Conservation (phyloP, 2,113 vertebrate genomes). For the Peromyscus polionotus region DNA sequence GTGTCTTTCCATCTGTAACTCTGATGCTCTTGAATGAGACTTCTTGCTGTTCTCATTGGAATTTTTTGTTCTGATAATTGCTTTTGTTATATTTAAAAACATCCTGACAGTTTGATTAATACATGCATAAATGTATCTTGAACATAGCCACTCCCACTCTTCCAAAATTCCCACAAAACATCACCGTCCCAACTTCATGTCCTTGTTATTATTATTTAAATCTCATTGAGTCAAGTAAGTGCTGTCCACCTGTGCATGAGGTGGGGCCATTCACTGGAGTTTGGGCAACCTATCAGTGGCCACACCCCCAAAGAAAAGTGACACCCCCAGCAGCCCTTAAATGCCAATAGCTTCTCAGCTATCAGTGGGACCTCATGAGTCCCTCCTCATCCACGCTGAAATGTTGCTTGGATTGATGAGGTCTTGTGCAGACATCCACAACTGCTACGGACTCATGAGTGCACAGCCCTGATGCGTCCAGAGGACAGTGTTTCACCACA, state of each 20-base stretch:
- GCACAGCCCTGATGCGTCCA: accelerated
- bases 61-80: not conserved
- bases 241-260: too few relatives aligned
- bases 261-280: not conserved
- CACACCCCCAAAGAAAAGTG: not conserved
- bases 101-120: not conserved
- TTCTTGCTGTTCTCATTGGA: not conserved
- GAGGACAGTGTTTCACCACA: not conserved
- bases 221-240: not conserved
- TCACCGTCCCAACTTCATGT: not conserved
- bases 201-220: not conserved
- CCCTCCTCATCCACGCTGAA: not conserved
- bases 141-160: not conserved
- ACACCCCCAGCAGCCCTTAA: not conserved
- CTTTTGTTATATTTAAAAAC: not conserved
- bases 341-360: not conserved
- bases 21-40: not conserved
- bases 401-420: not conserved
- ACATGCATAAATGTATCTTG: not conserved
- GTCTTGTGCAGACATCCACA: not conserved
- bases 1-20: not conserved
- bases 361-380: too few relatives aligned
- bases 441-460: not conserved
- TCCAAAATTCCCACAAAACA: not conserved
- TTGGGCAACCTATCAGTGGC: not conserved